phyloP scores from a whole-genome alignment of 2,113 vertebrate genomes.

The Tetraodon nigroviridis region DNA sequence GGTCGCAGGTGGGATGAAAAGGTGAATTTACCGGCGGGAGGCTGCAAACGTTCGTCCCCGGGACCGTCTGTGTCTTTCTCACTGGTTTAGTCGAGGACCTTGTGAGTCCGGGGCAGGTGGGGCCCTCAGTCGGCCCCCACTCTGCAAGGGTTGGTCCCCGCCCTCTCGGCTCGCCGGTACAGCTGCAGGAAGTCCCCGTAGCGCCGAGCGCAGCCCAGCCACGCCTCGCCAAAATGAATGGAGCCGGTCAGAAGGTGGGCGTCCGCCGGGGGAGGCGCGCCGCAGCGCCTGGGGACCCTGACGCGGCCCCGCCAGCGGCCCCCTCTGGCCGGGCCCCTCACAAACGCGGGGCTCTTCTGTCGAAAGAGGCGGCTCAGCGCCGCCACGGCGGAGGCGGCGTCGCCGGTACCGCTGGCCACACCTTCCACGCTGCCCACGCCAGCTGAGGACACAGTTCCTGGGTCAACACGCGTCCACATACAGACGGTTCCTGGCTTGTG shows the following conservation, averaged over 20 bases:
- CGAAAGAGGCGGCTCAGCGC: conserved; percentile 79
- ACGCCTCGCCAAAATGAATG: conserved; percentile 88
- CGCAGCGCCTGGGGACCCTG: conserved; percentile 75
- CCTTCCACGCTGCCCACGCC: conserved; percentile 80
- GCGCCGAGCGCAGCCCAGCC: conserved; percentile 85
- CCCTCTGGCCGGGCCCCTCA: conserved; percentile 60
- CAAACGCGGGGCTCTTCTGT: conserved; percentile 87
- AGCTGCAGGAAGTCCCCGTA: conserved; percentile 87
- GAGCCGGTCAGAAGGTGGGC: conserved; percentile 89
- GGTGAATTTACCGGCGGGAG: too few species aligned
- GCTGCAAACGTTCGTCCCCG: too few species aligned
- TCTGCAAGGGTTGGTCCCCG: conserved; percentile 85
- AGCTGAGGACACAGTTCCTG: conserved; percentile 59
- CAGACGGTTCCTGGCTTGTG: conserved; percentile 1
- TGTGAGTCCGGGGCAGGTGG: not conserved
- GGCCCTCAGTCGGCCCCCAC: conserved; percentile 74
- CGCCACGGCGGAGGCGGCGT: conserved; percentile 66
- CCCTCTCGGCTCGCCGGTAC: conserved; percentile 77
- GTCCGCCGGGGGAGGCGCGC: conserved; percentile 72
- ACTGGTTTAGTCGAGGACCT: not conserved
- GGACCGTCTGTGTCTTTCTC: not conserved
- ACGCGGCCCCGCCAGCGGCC: conserved; percentile 80
- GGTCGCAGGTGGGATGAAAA: not conserved
- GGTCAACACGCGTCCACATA: too few species aligned
- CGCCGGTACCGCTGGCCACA: conserved; percentile 43